Conservation (phyloP, 1,140 invertebrate species). For the Tetragonula clypearis region DNA sequence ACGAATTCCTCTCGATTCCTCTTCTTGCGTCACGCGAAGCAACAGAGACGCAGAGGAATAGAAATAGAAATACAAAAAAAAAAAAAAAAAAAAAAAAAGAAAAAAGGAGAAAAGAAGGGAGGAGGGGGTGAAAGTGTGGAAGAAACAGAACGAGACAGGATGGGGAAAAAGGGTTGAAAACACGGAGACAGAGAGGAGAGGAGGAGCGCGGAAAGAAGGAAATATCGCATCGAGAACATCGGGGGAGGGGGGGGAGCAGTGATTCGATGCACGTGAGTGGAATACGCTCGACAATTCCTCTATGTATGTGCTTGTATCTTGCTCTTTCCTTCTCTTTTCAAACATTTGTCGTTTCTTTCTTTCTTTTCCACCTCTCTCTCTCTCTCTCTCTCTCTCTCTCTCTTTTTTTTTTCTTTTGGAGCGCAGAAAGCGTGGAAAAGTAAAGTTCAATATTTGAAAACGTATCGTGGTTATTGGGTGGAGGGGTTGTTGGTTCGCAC, state of each 20-base stretch:
- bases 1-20: constrained; percentile 50
- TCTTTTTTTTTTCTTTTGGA: too few species aligned
- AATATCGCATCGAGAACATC: constrained; percentile 32
- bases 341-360: background rate
- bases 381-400: too few species aligned
- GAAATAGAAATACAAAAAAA: background rate
- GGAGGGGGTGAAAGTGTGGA: background rate
- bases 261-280: constrained; percentile 56
- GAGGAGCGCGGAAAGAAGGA: constrained; percentile 6
- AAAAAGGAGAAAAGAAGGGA: background rate
- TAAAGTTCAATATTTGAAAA: background rate
- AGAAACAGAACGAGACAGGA: background rate
- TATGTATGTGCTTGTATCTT: constrained; percentile 20
- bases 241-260: constrained; percentile 3
- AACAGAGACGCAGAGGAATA: background rate
- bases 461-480: background rate
- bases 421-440: background rate
- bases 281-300: constrained; percentile 42
- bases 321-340: background rate
- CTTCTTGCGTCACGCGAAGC: background rate
- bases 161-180: background rate
- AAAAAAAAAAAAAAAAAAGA: background rate
- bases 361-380: background rate
- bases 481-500: background rate
- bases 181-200: background rate